phyloP scores from a whole-genome alignment of 2,888 invertebrate species.

The Epirrita christyi region DNA sequence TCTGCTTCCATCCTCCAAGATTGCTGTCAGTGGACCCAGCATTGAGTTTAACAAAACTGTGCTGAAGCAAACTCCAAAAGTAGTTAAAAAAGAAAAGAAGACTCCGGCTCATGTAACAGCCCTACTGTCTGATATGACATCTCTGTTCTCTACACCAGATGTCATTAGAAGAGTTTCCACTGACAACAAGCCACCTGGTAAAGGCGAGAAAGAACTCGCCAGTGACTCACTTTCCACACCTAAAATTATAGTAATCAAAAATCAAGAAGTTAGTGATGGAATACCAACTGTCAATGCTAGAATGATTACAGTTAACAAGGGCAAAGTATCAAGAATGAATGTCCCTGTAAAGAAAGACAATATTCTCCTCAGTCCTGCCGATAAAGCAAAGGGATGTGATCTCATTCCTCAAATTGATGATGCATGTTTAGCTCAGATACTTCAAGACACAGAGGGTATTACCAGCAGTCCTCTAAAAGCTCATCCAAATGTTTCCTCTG shows the following conservation, averaged over 20 bases:
- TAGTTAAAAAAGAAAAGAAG: constrained; percentile 82
- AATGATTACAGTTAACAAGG: constrained; percentile 34
- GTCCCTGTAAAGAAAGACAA: constrained; percentile 31
- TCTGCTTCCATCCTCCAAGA: constrained; percentile 52
- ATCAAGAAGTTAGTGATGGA: constrained; percentile 40
- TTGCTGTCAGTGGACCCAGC: constrained; percentile 42
- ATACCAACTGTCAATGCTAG: constrained; percentile 44
- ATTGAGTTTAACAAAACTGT: constrained; percentile 68
- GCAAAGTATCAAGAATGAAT: constrained; percentile 44
- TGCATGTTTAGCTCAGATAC: constrained; percentile 77
- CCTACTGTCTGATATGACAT: constrained; percentile 86
- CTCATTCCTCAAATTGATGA: constrained; percentile 78
- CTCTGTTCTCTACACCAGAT: constrained; percentile 91
- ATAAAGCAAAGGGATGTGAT: constrained; percentile 63
- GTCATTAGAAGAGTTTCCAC: constrained; percentile 88
- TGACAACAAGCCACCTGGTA: constrained; percentile 74
- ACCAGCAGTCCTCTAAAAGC: constrained; percentile 57
- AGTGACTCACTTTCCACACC: constrained; percentile 49
- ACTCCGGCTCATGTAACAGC: constrained; percentile 85
- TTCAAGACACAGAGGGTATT: constrained; percentile 70
- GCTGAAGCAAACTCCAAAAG: constrained; percentile 71
- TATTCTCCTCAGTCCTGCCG: constrained; percentile 35
- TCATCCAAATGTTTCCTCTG: constrained; percentile 60
- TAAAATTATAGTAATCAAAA: constrained; percentile 34
- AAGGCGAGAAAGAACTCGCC: constrained; percentile 75